phyloP scores from a whole-genome alignment of 2,888 invertebrate genomes.

The Frankliniella intonsa region DNA sequence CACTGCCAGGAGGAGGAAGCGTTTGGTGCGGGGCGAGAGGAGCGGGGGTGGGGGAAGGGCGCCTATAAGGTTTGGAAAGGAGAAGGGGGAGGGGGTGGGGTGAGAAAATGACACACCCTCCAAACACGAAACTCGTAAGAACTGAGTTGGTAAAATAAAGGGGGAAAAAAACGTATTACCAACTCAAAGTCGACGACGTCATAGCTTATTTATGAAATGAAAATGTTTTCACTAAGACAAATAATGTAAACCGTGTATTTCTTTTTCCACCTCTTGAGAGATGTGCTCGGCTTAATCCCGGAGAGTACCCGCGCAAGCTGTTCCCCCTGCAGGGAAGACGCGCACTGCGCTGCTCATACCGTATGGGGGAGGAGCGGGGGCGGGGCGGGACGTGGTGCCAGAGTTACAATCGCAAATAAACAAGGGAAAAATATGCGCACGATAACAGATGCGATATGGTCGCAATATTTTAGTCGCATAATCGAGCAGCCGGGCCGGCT shows the following conservation, averaged over 20 bases:
- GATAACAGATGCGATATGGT: conserved; percentile 13
- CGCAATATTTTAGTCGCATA: conserved; percentile 18
- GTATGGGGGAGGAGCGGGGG: background rate
- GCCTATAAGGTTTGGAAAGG: too few species aligned
- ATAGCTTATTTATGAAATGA: background rate
- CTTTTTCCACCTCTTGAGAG: too few species aligned
- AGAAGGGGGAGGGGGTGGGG: too few species aligned
- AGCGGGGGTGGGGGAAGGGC: background rate
- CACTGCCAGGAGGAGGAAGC: background rate
- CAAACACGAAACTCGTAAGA: too few species aligned
- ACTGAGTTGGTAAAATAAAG: too few species aligned
- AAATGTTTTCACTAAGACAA: too few species aligned
- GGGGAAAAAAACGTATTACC: too few species aligned
- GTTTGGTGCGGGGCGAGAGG: background rate
- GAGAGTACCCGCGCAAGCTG: background rate
- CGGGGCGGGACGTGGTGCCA: background rate
- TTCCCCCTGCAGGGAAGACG: background rate
- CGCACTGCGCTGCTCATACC: background rate
- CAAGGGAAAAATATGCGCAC: conserved; percentile 13
- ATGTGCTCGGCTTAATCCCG: too few species aligned
- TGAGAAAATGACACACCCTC: too few species aligned
- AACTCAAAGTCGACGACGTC: background rate
- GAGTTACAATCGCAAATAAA: conserved; percentile 12
- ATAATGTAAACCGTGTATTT: too few species aligned
- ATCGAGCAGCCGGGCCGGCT: background rate